Conservation (phyloP, 2,797 vertebrate genomes). For the Melanotaenia trifasciata region DNA sequence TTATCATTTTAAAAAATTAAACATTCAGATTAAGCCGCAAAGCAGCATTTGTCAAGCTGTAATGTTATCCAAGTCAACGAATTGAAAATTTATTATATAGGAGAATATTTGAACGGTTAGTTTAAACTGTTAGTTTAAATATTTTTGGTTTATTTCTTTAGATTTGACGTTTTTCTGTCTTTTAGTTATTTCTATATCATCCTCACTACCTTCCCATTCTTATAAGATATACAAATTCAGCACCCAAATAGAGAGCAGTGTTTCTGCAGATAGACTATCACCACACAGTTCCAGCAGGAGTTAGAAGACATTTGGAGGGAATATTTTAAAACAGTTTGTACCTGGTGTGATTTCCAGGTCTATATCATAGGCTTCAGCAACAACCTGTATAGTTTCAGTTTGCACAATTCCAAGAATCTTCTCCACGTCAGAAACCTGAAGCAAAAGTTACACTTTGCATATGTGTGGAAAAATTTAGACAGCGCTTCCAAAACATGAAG, state of each 20-base stretch:
- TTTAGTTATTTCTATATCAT: not conserved
- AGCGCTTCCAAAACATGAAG: not conserved
- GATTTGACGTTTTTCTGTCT: not conserved
- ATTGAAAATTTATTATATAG: too few relatives aligned
- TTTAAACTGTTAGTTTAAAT: not conserved
- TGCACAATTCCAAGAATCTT: constrained; percentile 88
- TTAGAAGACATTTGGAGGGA: not conserved
- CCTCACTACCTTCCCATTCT: too few relatives aligned
- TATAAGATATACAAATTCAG: too few relatives aligned
- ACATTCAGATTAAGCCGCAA: too few relatives aligned
- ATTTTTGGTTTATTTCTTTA: not conserved
- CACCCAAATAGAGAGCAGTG: too few relatives aligned
- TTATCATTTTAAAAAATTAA: too few relatives aligned
- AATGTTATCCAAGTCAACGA: too few relatives aligned
- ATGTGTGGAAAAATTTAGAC: not conserved
- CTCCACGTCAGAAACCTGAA: constrained; percentile 89
- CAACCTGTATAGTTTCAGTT: constrained; percentile 85
- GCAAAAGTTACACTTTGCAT: constrained; percentile 8
- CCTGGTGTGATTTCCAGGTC: constrained; percentile 87
- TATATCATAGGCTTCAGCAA: constrained; percentile 90
- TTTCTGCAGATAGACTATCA: not conserved
- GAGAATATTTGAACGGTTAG: too few relatives aligned
- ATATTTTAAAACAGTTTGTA: constrained; percentile 49
- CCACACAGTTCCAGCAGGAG: too few relatives aligned
- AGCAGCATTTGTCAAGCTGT: too few relatives aligned